Base-by-base conservation (phyloP, 2,113 vertebrate genomes). In the Gobio gobio region DNA sequence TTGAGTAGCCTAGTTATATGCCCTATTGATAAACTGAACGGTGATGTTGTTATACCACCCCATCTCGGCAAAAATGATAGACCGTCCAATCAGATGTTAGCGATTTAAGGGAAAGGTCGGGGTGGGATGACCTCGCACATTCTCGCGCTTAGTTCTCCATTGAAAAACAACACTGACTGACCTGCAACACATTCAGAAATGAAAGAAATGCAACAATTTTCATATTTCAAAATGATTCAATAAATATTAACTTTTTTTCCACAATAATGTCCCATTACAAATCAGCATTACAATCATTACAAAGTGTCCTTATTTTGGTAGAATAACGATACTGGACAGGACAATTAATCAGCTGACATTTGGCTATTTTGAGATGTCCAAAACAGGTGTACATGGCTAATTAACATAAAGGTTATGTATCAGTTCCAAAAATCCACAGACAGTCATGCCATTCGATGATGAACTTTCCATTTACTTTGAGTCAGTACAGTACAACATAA, bases 71-170 rank as follows among this genome's bases (percentile, higher is more conserved):
- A 79, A 79, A 54, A 79, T 14, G 40, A 45, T 58, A 63, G 12
- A 45, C 20, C 47, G 58, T 63, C 78, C 78, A 79, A 79, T 79
- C 78, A 79, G 13, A 64, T 6, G 13, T 4, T 4, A 63, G 78
- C 13, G n/a, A 47, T 80, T 80, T 47, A 80, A 76, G 26, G 10
- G 40, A 20, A 26, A 66, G 83, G 73, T 85, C 83, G 49, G 45
- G 33, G 49, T 59, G 36, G 5, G 14, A 26, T 72, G 63, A 79
- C 83, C 83, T 85, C 61, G 7, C 18, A 51, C 75, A 79, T 79
- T 79, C 83, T 85, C 76, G 29, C 49, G 40, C 49, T n/a, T 45
- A 56, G 59, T 49, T 54, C 59, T 70, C 18, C n/a, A 24, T 20
- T 56, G n/a, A 61, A 63, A 64, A 78, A 20, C 13, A 26, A 26